Evolutionary conservation across 1,140 invertebrate species (phyloP), one percentile per base, ranked within the genome.

Genomic region (Atopsyche davidsoni): DNA sequence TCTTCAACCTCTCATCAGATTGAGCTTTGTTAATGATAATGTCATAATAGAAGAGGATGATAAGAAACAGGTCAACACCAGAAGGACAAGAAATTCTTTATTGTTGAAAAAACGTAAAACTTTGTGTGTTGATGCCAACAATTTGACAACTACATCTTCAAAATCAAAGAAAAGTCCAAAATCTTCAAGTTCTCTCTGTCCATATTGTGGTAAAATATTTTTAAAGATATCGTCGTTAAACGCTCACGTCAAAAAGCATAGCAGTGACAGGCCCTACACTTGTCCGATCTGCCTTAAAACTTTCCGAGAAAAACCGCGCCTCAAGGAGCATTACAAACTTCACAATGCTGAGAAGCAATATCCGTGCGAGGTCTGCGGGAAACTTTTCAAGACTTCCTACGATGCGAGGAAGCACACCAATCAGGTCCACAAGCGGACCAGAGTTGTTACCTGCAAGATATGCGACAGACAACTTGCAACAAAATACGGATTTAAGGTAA

Each of bases 221-320:
- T 7, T 9, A 1, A 51, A 51, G 32, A 9, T 23, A 6, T n/a
- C 40, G 13, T 34, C 41, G 0, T 38, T 51, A 7, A 45, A 45
- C 0, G 69, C 71, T 39, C 69, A 73, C 19, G 55, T 69, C 45
- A 58, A 63, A 18, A 61, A 64, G 18, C 70, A 75, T 38, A 58
- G 61, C 0, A 69, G 67, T n/a, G 61, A 62, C 0, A 62, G 68
- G 24, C 46, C 61, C 10, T 78, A 67, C 50, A 64, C 86, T 9
- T 93, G 89, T 64, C 69, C 75, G 10, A 80, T 87, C 1, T 94
- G 90, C 62, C 81, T 82, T 10, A 89, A 79, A 35, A 61, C 68
- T 0, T 79, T 80, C 7, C 76, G 76, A 1, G 81, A 81, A 54
- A 85, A 86, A 70, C 83, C 87, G 0, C 89, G 89, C 11, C 63